A percentile compares a stretch with the other conserved stretches of the same genome.
Evolutionary conservation across 2,797 vertebrate species (phyloP).

Genomic region (Apodemus agrarius): DNA sequence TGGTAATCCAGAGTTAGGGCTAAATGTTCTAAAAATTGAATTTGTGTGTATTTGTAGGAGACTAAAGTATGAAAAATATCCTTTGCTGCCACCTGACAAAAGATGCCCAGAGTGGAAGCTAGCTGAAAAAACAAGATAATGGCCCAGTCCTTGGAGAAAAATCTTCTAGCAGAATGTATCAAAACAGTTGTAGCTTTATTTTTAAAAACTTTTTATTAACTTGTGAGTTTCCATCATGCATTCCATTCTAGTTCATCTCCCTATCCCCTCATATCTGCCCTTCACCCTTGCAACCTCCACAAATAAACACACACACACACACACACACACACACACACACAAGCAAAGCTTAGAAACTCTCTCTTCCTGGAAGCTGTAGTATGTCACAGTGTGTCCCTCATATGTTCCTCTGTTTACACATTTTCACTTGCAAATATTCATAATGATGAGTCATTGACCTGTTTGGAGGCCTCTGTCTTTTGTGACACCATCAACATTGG

Average conservation of each 20-base stretch:
- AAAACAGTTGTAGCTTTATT: not conserved
- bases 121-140: not conserved
- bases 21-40: not conserved
- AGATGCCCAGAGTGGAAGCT: not conserved
- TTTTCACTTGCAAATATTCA: not conserved
- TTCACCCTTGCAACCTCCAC: not conserved
- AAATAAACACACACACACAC: not conserved
- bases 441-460: not conserved
- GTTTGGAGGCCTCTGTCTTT: not conserved
- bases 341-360: not conserved
- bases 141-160: not conserved
- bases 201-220: not conserved
- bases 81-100: not conserved
- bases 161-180: not conserved
- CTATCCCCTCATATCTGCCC: not conserved
- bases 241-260: not conserved
- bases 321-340: too few relatives aligned
- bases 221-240: not conserved
- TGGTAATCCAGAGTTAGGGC: not conserved
- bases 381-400: not conserved
- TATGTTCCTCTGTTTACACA: not conserved
- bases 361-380: not conserved
- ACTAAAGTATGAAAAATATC: not conserved
- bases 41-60: not conserved
- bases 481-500: not conserved